Evolutionary conservation across 2,888 invertebrate genomes (phyloP).

Genomic region (Elysia crispata): DNA sequence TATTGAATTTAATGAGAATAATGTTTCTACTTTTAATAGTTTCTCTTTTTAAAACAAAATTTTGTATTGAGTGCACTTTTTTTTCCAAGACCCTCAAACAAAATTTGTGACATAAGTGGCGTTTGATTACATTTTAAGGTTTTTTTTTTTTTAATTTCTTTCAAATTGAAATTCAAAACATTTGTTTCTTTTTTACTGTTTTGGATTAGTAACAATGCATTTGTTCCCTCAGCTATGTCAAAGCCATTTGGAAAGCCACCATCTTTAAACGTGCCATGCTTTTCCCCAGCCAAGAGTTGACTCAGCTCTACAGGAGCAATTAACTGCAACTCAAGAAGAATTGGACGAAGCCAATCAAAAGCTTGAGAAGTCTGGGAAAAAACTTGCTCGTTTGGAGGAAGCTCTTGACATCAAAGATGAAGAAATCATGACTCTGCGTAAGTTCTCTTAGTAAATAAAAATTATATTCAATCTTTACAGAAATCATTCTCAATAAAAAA

Average conservation of each 20-base stretch:
- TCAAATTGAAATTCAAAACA: no score
- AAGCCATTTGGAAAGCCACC: background rate
- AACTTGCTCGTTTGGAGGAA: slow-evolving; percentile 62
- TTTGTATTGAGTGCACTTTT: no score
- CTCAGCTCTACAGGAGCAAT: slow-evolving; percentile 38
- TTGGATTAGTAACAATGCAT: background rate
- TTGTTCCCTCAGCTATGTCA: background rate
- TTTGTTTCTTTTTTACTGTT: background rate
- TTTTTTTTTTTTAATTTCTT: no score
- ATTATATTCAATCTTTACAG: no score
- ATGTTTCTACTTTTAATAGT: no score
- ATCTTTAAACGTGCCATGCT: no score
- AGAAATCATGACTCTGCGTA: slow-evolving; percentile 61
- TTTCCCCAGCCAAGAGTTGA: slow-evolving; percentile 28
- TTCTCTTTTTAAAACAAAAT: no score
- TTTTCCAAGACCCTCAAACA: no score
- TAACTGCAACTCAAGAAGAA: slow-evolving; percentile 55
- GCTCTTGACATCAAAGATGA: slow-evolving; percentile 63
- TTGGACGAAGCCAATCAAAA: slow-evolving; percentile 67
- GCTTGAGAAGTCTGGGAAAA: slow-evolving; percentile 60
- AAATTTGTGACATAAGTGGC: no score
- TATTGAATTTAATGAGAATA: no score
- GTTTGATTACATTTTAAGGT: no score
- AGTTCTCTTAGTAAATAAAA: slow-evolving; percentile 28
- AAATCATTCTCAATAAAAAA: no score